These are phyloP conservation scores for Thera britannica DNA, from an alignment of 2,888 invertebrate species.

Conservation along the genomic window DNA sequence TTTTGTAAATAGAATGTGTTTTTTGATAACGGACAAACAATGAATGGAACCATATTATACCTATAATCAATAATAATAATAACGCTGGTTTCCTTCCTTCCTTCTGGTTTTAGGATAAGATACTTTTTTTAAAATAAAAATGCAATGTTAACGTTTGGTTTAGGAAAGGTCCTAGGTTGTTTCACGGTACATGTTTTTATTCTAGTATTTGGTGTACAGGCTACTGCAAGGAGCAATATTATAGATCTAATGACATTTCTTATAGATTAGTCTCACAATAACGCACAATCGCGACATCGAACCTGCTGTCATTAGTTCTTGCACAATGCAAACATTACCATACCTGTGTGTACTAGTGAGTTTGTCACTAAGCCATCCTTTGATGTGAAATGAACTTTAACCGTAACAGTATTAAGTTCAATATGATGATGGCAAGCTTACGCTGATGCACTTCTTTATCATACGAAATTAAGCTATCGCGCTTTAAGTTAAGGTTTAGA, in stretches of 20 bases:
- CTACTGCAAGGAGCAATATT: too few relatives aligned
- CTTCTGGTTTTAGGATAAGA: too few relatives aligned
- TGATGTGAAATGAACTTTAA: conserved; percentile 3
- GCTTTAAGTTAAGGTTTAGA: background rate
- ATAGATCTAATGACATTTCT: conserved; percentile 18
- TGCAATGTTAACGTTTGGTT: too few relatives aligned
- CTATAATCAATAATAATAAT: too few relatives aligned
- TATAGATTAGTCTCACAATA: conserved; percentile 24
- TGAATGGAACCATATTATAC: background rate
- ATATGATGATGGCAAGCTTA: background rate
- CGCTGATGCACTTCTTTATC: background rate
- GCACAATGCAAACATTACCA: conserved; percentile 32
- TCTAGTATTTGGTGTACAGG: too few relatives aligned
- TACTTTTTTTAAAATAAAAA: too few relatives aligned
- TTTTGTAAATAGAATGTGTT: background rate
- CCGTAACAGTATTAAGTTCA: background rate
- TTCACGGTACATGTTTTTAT: too few relatives aligned
- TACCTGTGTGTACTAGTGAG: background rate
- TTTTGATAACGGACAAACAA: background rate
- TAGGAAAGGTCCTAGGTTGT: too few relatives aligned
- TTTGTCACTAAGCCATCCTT: background rate
- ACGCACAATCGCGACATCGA: conserved; percentile 27
- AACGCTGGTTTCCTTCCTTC: too few relatives aligned
- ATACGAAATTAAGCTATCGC: background rate
- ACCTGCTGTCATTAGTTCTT: conserved; percentile 30